Conservation (phyloP, 2,797 vertebrate genomes). For the Furcifer pardalis region DNA sequence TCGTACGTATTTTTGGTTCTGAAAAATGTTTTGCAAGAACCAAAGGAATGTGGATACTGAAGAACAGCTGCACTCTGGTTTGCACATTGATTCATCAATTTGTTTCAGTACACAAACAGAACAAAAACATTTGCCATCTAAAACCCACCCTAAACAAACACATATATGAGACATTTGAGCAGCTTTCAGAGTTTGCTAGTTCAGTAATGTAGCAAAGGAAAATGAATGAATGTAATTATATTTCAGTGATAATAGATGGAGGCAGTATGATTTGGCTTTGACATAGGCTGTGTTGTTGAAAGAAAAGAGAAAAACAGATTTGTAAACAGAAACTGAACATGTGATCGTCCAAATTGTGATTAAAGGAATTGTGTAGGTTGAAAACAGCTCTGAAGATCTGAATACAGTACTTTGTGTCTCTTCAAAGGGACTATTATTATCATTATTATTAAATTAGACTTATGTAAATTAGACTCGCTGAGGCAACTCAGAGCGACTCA, state of each 20-base stretch:
- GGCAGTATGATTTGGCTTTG: background rate
- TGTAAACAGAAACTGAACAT: conserved; percentile 46
- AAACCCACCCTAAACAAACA: no score
- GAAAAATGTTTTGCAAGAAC: background rate
- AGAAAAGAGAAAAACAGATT: conserved; percentile 50
- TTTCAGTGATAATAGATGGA: background rate
- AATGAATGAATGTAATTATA: background rate
- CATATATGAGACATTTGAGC: background rate
- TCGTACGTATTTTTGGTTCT: background rate
- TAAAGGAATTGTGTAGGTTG: conserved; percentile 68
- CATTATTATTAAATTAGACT: no score
- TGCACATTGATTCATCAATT: background rate
- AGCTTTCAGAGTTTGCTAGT: conserved; percentile 9
- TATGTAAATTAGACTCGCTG: no score
- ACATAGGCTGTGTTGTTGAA: conserved; percentile 33
- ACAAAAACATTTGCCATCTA: background rate
- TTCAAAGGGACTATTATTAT: no score
- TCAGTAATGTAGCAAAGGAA: conserved; percentile 21
- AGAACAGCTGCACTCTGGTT: background rate
- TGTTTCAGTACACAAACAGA: background rate
- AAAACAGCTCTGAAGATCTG: conserved; percentile 69
- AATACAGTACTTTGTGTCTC: conserved; percentile 64
- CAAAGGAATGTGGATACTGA: background rate
- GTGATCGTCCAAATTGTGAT: conserved; percentile 62
- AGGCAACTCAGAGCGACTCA: no score